Conservation (phyloP, 2,888 invertebrate genomes). For the Tetanocera ferruginea region DNA sequence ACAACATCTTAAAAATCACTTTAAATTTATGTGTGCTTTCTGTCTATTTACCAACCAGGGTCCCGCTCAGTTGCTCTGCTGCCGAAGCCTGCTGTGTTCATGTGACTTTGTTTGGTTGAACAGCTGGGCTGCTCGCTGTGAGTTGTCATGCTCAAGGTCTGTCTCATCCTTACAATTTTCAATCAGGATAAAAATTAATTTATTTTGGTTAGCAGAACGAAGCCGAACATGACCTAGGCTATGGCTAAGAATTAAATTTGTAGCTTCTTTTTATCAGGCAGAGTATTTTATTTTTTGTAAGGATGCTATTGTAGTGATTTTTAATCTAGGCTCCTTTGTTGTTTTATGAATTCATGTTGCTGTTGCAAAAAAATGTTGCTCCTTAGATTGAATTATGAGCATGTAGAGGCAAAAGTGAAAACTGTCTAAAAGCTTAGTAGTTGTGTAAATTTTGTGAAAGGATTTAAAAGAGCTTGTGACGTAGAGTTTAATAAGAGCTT, state of each 20-base stretch:
- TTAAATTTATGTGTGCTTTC: constrained; percentile 1
- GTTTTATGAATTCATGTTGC: not conserved
- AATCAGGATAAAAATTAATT: constrained; percentile 25
- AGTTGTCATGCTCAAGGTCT: constrained; percentile 1
- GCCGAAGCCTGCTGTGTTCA: not conserved
- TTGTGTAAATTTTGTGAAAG: too few species aligned
- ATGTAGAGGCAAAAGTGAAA: not conserved
- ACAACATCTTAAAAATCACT: not conserved
- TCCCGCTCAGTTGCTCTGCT: too few species aligned
- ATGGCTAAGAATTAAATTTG: not conserved
- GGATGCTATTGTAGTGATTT: too few species aligned
- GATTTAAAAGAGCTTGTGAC: too few species aligned
- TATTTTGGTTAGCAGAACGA: constrained; percentile 3
- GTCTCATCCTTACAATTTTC: not conserved
- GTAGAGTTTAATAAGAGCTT: too few species aligned
- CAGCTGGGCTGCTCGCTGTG: not conserved
- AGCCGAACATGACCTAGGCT: not conserved
- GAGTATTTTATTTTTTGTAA: too few species aligned
- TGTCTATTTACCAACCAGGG: not conserved
- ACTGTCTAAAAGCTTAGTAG: too few species aligned
- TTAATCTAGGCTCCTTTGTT: not conserved
- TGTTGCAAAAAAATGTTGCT: not conserved
- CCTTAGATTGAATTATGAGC: not conserved
- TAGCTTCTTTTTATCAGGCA: not conserved
- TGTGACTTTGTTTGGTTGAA: not conserved